These are phyloP conservation scores for Calameuta idolon DNA, from an alignment of 2,888 invertebrate genomes.

Conservation along the genomic window DNA sequence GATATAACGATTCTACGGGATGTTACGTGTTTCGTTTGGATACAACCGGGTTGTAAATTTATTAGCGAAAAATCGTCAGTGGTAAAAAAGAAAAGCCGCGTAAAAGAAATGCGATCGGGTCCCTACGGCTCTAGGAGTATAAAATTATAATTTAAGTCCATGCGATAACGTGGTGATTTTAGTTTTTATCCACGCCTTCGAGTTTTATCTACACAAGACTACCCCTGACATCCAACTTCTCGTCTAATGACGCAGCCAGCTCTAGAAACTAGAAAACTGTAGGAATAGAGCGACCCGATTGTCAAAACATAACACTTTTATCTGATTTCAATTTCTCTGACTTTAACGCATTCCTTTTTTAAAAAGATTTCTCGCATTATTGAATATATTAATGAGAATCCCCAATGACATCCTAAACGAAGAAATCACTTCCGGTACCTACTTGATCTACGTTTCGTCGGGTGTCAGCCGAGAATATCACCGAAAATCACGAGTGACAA, in stretches of 20 bases:
- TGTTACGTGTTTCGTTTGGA: background rate
- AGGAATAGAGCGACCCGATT: background rate
- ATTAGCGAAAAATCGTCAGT: background rate
- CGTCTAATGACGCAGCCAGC: background rate
- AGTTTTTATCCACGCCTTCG: background rate
- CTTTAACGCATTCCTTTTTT: background rate
- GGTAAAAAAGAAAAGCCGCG: background rate
- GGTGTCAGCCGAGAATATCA: background rate
- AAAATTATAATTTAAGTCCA: constrained; percentile 30
- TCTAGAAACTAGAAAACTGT: background rate
- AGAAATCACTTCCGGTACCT: background rate
- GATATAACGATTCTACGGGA: background rate
- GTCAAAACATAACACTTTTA: background rate
- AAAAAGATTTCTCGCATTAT: background rate
- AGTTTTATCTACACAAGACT: background rate
- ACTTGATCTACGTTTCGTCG: background rate
- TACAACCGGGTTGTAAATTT: background rate
- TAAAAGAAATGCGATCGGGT: constrained; percentile 30
- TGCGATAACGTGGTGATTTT: constrained; percentile 8
- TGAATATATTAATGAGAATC: background rate
- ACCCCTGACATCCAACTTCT: background rate
- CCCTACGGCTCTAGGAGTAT: constrained; percentile 42
- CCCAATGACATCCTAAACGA: background rate
- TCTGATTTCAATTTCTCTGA: background rate
- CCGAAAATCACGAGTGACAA: background rate